Evolutionary conservation across 1,140 invertebrate genomes (phyloP).

Genomic region (Caerostris extrusa): DNA sequence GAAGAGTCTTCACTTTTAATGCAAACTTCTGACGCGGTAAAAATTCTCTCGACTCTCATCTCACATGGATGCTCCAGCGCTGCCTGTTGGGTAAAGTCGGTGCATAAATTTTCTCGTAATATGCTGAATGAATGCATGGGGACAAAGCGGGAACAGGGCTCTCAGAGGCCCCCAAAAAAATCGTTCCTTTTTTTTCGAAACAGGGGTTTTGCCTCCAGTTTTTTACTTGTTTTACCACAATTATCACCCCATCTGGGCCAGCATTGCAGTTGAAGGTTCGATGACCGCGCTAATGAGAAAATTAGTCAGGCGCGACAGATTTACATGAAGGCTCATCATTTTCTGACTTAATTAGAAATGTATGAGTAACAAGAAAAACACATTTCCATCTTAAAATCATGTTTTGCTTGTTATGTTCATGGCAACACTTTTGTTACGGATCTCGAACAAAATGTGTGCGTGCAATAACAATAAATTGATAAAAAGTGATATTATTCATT

Average conservation of each 20-base stretch:
- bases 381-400: neutral
- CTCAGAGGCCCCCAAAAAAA: neutral
- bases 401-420: neutral
- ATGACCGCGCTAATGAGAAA: slow-evolving; percentile 40
- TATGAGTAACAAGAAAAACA: neutral
- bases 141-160: neutral
- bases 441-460: neutral
- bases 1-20: neutral
- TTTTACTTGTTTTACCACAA: neutral
- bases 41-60: neutral
- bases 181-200: neutral
- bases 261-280: neutral
- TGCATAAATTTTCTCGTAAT: slow-evolving; percentile 26
- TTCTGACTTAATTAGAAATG: neutral
- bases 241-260: neutral
- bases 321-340: neutral
- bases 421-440: neutral
- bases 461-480: neutral
- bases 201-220: neutral
- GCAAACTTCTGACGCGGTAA: neutral
- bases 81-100: neutral
- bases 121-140: neutral
- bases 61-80: neutral
- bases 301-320: neutral
- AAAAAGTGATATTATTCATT: neutral